Base-by-base conservation (phyloP, 2,113 vertebrate species). In the Toxostoma redivivum region DNA sequence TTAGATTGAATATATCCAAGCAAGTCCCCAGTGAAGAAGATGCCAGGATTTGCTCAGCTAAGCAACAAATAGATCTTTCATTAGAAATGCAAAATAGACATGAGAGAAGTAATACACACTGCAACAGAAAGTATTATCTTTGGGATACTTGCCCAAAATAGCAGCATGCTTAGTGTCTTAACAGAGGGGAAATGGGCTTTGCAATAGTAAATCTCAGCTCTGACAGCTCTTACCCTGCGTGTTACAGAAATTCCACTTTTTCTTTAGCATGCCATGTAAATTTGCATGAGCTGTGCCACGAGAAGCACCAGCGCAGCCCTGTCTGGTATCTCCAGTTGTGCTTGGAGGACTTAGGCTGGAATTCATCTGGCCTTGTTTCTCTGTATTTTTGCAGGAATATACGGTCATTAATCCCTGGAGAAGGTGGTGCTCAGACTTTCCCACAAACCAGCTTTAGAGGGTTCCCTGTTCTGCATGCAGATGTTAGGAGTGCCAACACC, bases 401-500 rank as follows among this genome's bases (percentile, higher is more conserved):
- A 12, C 9, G 47, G 28, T 3, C 25, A 10, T 53, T 78, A 40
- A 54, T 40, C 22, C 28, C 37, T 2, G 21, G n/a, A 44, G 19
- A 10, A 11, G 1, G 1, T 14, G 27, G 17, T n/a, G 28, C 20
- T n/a, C 78, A 2, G 30, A 15, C 15, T 87, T 73, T 38, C 21
- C 45, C 20, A 37, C 4, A 4, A 2, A 1, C 21, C 33, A 15
- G 7, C 45, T 72, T 72, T 13, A 42, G 58, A 44, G 44, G 60
- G 23, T 24, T 64, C 25, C n/a, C 27, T 80, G n/a, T 9, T 67
- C 33, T 58, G 9, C 1, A 3, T 27, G 42, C 30, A 22, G 60
- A 3, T 56, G 12, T 67, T 45, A 12, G 1, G 22, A 40, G 14
- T 23, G 22, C 48, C 23, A 81, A 3, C 12, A 9, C 0, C 1